Conservation (phyloP, 2,113 vertebrate genomes). For the Apodemus sylvaticus region DNA sequence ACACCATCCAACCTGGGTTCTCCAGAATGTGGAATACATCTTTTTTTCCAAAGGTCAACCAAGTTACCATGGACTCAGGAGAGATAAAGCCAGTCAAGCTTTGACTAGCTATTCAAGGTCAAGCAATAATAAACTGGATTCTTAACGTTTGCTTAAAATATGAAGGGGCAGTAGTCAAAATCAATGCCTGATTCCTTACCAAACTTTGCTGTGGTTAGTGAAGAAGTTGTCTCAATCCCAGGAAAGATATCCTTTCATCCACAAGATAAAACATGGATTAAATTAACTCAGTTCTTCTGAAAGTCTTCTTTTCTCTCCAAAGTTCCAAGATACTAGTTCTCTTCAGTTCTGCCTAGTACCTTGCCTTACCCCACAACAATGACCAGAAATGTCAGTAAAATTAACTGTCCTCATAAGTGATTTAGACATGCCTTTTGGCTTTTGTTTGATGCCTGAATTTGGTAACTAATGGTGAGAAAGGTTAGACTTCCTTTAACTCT, state of each 20-base stretch:
- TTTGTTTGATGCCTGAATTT: slow-evolving; percentile 44
- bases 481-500: neutral
- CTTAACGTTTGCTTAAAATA: slow-evolving; percentile 48
- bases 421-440: neutral
- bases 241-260: slow-evolving; percentile 14
- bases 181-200: slow-evolving; percentile 28
- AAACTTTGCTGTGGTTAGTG: slow-evolving; percentile 45
- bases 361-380: neutral
- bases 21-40: neutral
- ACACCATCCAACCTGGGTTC: neutral
- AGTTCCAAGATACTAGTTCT: neutral
- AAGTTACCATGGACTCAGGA: neutral
- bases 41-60: neutral
- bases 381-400: neutral
- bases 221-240: neutral
- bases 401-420: neutral
- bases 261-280: neutral
- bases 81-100: slow-evolving; percentile 15
- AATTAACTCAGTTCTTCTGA: neutral
- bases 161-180: neutral
- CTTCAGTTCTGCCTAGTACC: neutral
- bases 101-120: slow-evolving; percentile 3
- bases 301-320: neutral
- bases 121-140: slow-evolving; percentile 25
- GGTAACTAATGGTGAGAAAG: neutral